Conservation (phyloP, 2,113 vertebrate species). For the Plotosus lineatus region DNA sequence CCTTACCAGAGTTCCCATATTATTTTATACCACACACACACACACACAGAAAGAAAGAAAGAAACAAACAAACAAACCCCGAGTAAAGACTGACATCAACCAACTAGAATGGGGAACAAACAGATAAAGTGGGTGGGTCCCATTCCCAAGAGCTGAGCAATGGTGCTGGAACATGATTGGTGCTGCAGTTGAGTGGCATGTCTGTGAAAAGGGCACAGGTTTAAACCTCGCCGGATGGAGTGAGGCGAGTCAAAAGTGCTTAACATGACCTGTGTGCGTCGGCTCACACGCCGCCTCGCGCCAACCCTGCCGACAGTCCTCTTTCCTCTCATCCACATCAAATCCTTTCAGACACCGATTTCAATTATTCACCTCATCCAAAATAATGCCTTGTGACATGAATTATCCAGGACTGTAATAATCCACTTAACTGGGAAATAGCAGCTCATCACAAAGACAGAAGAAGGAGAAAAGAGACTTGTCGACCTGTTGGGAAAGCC, state of each 20-base stretch:
- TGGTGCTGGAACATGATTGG: slow-evolving; percentile 58
- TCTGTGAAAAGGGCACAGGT: slow-evolving; percentile 47
- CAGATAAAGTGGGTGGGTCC: slow-evolving; percentile 18
- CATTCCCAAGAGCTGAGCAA: slow-evolving; percentile 56
- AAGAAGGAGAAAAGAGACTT: slow-evolving; percentile 57
- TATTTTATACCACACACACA: too few species aligned
- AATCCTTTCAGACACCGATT: slow-evolving; percentile 85
- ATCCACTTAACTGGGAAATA: slow-evolving; percentile 85
- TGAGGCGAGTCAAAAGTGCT: slow-evolving; percentile 78
- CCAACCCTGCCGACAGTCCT: slow-evolving; percentile 71
- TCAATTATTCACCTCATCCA: slow-evolving; percentile 86
- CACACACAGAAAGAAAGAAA: background rate
- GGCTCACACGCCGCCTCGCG: slow-evolving; percentile 67
- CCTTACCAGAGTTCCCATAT: too few species aligned
- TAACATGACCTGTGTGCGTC: slow-evolving; percentile 75
- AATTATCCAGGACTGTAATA: slow-evolving; percentile 83
- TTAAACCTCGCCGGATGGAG: slow-evolving; percentile 60
- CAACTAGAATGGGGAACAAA: background rate
- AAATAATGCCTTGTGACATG: slow-evolving; percentile 85
- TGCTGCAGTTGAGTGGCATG: slow-evolving; percentile 52
- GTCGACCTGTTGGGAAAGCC: slow-evolving; percentile 67
- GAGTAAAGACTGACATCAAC: background rate
- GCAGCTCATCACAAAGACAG: slow-evolving; percentile 78
- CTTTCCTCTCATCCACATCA: slow-evolving; percentile 79
- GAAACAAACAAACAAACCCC: background rate